These are phyloP conservation scores for Gastrophysa polygoni DNA, from an alignment of 2,888 invertebrate species.

Conservation along the genomic window DNA sequence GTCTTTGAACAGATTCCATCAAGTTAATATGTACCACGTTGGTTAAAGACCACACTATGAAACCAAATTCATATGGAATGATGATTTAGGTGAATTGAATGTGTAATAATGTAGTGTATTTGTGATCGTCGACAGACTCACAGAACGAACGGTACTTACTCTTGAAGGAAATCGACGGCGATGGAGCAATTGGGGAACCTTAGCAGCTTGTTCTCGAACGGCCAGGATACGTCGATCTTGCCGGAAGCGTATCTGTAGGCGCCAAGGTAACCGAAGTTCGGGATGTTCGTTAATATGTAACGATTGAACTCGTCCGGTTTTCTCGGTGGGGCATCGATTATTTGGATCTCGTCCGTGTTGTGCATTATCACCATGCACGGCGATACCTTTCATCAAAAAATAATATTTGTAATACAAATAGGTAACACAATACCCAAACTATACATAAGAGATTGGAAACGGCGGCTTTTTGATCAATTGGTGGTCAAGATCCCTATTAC, in stretches of 20 bases:
- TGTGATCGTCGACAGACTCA: too few relatives aligned
- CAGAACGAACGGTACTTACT: constrained; percentile 43
- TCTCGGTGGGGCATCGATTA: constrained; percentile 29
- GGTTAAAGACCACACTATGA: too few relatives aligned
- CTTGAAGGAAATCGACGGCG: constrained; percentile 40
- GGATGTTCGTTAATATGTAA: constrained; percentile 48
- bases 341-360: constrained; percentile 24
- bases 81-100: too few relatives aligned
- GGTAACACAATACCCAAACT: too few relatives aligned
- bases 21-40: too few relatives aligned
- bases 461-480: too few relatives aligned
- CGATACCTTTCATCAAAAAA: not conserved
- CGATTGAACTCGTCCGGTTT: constrained; percentile 41
- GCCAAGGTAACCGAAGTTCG: constrained; percentile 48
- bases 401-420: too few relatives aligned
- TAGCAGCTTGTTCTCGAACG: constrained; percentile 44
- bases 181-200: constrained; percentile 37
- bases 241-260: constrained; percentile 38
- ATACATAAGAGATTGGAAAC: too few relatives aligned
- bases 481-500: too few relatives aligned
- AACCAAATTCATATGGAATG: too few relatives aligned
- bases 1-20: too few relatives aligned
- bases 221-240: constrained; percentile 47
- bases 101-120: too few relatives aligned
- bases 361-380: constrained; percentile 21